These are phyloP conservation scores for Cryptomyrus ogoouensis DNA, from an alignment of 2,113 vertebrate genomes.

Conservation along the genomic window DNA sequence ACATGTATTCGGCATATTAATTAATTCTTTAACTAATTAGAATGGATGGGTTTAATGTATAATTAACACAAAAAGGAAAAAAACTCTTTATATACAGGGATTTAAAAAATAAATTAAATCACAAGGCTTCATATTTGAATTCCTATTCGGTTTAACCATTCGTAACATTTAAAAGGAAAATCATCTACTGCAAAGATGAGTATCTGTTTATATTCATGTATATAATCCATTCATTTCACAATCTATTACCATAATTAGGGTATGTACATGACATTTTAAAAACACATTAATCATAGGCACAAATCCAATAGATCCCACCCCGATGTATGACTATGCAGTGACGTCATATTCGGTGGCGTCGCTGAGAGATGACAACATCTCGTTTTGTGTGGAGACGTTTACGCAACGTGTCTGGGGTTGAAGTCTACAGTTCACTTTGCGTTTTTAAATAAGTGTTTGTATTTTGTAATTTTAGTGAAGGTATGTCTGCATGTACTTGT, in stretches of 20 bases:
- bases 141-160: not conserved
- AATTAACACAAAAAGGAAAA: not conserved
- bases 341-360: not conserved
- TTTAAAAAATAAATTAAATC: not conserved
- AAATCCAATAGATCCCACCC: not conserved
- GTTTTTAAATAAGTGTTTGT: not conserved
- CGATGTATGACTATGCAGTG: not conserved
- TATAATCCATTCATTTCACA: not conserved
- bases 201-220: not conserved
- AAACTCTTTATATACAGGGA: not conserved
- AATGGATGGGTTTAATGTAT: not conserved
- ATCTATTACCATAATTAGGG: not conserved
- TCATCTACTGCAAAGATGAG: not conserved
- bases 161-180: not conserved
- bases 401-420: not conserved
- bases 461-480: not conserved
- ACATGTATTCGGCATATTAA: not conserved
- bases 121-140: not conserved
- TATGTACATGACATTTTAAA: not conserved
- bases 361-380: not conserved
- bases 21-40: not conserved
- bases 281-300: not conserved
- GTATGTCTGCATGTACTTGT: not conserved
- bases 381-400: not conserved
- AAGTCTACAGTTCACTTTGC: not conserved